Conservation (phyloP, 1,140 invertebrate genomes). For the Rhopalosiphum maidis region DNA sequence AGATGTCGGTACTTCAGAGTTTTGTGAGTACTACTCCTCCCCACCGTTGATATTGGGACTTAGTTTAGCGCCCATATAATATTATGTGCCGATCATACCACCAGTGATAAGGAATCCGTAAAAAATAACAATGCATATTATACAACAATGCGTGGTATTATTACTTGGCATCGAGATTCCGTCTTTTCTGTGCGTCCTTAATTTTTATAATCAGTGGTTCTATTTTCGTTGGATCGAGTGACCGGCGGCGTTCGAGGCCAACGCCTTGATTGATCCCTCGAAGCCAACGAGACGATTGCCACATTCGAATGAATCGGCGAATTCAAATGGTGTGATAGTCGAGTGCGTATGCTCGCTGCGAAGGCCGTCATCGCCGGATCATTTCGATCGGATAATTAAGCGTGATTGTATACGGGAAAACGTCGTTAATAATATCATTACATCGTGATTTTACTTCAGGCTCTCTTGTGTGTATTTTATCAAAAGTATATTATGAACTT, state of each 20-base stretch:
- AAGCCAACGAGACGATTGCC: conserved; percentile 15
- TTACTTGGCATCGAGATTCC: not conserved
- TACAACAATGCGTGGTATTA: not conserved
- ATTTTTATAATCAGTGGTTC: conserved; percentile 5
- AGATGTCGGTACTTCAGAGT: not conserved
- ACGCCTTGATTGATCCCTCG: conserved; percentile 30
- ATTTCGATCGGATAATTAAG: conserved; percentile 30
- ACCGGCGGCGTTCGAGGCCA: not conserved
- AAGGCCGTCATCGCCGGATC: not conserved
- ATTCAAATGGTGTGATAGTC: not conserved
- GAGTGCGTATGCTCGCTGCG: not conserved
- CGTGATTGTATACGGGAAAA: conserved; percentile 27
- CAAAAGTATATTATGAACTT: not conserved
- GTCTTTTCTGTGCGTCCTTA: not conserved
- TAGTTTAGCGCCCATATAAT: not conserved
- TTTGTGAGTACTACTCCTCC: not conserved
- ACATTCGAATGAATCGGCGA: conserved; percentile 30
- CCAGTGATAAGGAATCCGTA: not conserved
- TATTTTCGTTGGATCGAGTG: not conserved
- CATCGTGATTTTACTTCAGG: not conserved
- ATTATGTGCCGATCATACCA: not conserved
- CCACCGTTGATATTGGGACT: not conserved
- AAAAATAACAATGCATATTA: not conserved
- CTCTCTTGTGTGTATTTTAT: not conserved
- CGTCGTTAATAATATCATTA: conserved; percentile 5